Conservation (phyloP, 1,140 invertebrate species). For the Schmidtea mediterranea region DNA sequence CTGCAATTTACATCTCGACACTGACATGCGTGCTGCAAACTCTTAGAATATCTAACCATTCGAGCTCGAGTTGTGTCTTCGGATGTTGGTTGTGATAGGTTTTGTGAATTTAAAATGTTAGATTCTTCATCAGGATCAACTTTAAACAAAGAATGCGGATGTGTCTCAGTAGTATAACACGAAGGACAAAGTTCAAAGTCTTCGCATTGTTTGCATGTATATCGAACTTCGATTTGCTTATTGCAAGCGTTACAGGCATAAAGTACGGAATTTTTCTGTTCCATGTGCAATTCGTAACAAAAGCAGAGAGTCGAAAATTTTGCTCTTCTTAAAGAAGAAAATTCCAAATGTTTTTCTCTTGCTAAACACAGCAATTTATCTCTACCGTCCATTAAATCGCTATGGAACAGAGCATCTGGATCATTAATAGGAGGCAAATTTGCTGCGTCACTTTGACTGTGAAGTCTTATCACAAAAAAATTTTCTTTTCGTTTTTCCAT, state of each 20-base stretch:
- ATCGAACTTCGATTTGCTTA: slow-evolving; percentile 59
- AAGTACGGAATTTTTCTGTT: slow-evolving; percentile 68
- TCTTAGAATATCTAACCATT: not conserved
- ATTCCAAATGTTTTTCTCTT: slow-evolving; percentile 79
- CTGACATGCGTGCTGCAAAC: not conserved
- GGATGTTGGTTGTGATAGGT: not conserved
- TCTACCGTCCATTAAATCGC: slow-evolving; percentile 84
- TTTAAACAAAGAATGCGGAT: slow-evolving; percentile 1
- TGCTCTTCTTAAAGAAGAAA: slow-evolving; percentile 61
- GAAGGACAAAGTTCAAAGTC: slow-evolving; percentile 12
- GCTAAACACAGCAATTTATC: slow-evolving; percentile 82
- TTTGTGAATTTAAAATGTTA: not conserved
- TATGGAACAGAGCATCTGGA: slow-evolving; percentile 66
- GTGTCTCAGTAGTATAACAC: not conserved
- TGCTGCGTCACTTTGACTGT: not conserved
- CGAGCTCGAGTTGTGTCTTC: not conserved
- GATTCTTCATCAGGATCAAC: not conserved
- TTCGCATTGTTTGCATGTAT: slow-evolving; percentile 75
- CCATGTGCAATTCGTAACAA: slow-evolving; percentile 80
- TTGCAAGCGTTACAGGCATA: slow-evolving; percentile 82
- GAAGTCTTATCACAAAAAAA: slow-evolving; percentile 3
- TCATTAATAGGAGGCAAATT: slow-evolving; percentile 29
- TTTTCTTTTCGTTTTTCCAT: slow-evolving; percentile 5
- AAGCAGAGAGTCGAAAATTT: slow-evolving; percentile 79
- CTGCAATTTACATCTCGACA: slow-evolving; percentile 6